phyloP scores from a whole-genome alignment of 2,888 invertebrate species.

The Drosophila pegasa region DNA sequence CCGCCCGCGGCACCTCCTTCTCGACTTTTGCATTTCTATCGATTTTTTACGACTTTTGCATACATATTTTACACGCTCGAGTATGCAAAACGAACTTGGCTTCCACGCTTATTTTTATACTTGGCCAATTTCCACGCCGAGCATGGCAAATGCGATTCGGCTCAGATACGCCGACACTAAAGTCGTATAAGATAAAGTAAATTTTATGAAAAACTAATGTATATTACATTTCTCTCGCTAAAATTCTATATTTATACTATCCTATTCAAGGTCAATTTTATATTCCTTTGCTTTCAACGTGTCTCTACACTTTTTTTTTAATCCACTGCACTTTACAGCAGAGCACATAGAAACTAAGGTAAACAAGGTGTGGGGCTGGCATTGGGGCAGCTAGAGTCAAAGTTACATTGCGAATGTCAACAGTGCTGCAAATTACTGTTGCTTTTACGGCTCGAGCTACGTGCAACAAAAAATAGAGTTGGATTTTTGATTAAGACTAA shows the following conservation, averaged over 20 bases:
- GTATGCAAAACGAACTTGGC: constrained; percentile 34
- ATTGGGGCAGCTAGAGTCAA: constrained; percentile 14
- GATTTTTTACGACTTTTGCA: constrained; percentile 67
- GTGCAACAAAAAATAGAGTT: constrained; percentile 6
- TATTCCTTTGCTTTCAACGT: background rate
- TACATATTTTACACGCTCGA: constrained; percentile 53
- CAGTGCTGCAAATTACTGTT: constrained; percentile 42
- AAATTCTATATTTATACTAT: background rate
- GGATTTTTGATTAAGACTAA: constrained; percentile 35
- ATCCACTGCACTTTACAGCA: background rate
- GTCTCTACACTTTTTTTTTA: background rate
- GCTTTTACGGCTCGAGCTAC: constrained; percentile 14
- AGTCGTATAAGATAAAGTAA: too few relatives aligned
- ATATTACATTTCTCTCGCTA: too few relatives aligned
- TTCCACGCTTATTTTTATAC: background rate
- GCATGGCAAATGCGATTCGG: background rate
- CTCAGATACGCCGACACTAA: background rate
- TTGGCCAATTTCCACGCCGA: constrained; percentile 49
- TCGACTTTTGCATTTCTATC: constrained; percentile 56
- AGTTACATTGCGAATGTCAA: constrained; percentile 53
- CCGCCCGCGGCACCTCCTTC: background rate
- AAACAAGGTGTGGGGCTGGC: background rate
- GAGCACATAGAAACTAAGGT: background rate
- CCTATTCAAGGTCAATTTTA: background rate
- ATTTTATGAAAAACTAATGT: background rate